Evolutionary conservation across 53 echinoderm and acorn worm genomes (phyloP), one percentile per base, ranked within the genome.

Genomic region (Holothuria leucospilota): DNA sequence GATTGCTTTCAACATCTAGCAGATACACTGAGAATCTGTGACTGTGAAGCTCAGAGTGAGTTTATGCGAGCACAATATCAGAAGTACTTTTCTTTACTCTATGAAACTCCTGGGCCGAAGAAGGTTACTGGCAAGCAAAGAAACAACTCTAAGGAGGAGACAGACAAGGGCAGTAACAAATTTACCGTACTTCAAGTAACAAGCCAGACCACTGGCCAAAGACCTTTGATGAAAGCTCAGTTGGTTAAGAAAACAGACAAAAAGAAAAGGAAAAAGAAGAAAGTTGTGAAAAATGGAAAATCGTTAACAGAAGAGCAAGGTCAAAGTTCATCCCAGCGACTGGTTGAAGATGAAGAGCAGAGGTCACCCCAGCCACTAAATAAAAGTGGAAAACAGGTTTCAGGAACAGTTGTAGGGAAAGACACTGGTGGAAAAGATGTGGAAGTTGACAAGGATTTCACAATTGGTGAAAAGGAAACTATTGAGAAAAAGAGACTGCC

Each of bases 1-100:
- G 96, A 96, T 75, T 92, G 94, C 58, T 88, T 96, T 58, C 87
- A 89, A 27, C 34, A 88, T 64, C 52, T 94, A 9, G 85, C 89
- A 25, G 85, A 87, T 9, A 85, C 81, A 8, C 89, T 96, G 21
- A 74, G 90, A 59, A 62, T 52, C 41, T 68, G 87, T 20, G 81
- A 94, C 78, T 87, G 80, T 38, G 71, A 64, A 2, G 75, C 90
- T 11, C 89, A 96, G 51, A 69, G 59, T 1, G 41, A 85, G 24
- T 92, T 94, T 75, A 64, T 90, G 39, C 84, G 78, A 42, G 15
- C 71, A 30, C 92, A 92, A 20, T 91, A 88, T 77, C n/a, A 74
- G 30, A 85, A 88, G 85, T 84, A 88, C 69, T 81, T 87, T 38
- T 51, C 65, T 29, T 88, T 77, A 26, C 86, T 94, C 18, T 82